These are phyloP conservation scores for Neolamprologus devosi DNA, from an alignment of 2,113 vertebrate species.

Conservation along the genomic window DNA sequence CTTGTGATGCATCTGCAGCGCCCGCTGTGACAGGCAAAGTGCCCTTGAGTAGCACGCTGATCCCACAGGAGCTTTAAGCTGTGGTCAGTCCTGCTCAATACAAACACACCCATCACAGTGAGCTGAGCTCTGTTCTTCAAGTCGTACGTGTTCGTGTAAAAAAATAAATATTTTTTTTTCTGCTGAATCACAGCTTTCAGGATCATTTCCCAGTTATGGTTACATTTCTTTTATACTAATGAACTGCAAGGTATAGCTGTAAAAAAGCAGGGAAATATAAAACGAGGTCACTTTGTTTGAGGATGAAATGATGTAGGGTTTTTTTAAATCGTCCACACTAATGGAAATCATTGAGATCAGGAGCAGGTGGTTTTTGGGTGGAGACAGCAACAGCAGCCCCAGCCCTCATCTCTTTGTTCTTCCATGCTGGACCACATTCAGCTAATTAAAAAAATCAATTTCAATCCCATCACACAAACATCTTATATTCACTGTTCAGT, in stretches of 20 bases:
- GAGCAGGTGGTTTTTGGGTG: slow-evolving; percentile 27
- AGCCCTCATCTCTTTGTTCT: slow-evolving; percentile 43
- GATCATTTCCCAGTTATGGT: not conserved
- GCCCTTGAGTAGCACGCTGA: slow-evolving; percentile 3
- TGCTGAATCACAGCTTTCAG: not conserved
- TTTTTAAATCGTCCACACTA: not conserved
- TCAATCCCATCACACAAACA: not conserved
- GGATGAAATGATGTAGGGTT: not conserved
- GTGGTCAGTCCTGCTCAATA: not conserved
- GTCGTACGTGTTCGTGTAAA: not conserved
- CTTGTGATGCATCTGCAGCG: not conserved
- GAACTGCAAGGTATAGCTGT: not conserved
- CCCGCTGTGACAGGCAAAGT: not conserved
- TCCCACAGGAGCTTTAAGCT: not conserved
- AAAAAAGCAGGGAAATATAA: not conserved
- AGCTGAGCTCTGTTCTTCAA: not conserved
- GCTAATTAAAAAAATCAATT: not conserved
- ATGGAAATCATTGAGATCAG: not conserved
- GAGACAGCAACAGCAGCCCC: slow-evolving; percentile 6
- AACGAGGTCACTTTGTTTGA: not conserved
- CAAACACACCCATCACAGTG: not conserved
- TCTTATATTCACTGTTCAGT: not conserved
- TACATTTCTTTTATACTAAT: not conserved
- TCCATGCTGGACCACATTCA: not conserved
- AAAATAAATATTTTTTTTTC: accelerated